A percentile compares a stretch with the other conserved stretches of the same genome.
Conservation (phyloP, 2,113 vertebrate genomes). For the Corvus moneduloides region DNA sequence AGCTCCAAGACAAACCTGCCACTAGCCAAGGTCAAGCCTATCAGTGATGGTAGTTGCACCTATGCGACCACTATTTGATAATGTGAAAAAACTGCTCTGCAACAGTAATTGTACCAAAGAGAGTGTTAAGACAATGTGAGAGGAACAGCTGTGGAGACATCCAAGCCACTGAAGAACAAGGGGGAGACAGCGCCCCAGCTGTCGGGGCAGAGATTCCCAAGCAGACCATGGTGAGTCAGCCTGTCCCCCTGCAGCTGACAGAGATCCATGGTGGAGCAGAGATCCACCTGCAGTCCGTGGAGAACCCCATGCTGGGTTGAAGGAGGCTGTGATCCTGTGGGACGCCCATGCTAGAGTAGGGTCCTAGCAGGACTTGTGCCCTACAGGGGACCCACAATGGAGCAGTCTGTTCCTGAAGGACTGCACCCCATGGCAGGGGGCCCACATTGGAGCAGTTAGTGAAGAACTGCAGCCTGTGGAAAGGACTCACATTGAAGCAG, state of each 20-base stretch:
- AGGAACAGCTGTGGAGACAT: background rate
- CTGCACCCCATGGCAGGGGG: background rate
- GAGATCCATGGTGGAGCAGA: background rate
- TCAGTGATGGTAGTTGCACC: background rate
- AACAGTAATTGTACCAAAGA: background rate
- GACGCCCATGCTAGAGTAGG: background rate
- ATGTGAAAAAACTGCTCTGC: background rate
- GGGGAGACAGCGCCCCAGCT: background rate
- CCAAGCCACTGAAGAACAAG: background rate
- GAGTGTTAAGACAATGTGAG: background rate
- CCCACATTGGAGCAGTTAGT: accelerated
- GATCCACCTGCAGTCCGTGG: background rate
- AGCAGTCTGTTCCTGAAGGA: background rate
- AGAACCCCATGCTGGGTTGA: background rate
- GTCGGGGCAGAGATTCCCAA: background rate
- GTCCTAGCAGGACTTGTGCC: background rate
- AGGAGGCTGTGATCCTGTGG: background rate
- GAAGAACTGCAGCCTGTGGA: background rate
- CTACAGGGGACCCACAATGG: background rate
- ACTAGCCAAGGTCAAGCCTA: background rate
- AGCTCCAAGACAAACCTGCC: background rate
- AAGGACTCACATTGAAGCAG: accelerated
- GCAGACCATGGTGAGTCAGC: background rate
- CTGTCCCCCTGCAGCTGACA: background rate
- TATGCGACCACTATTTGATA: background rate